Base-by-base conservation (phyloP, 2,888 invertebrate species). In the Lasioglossum zephyrum region DNA sequence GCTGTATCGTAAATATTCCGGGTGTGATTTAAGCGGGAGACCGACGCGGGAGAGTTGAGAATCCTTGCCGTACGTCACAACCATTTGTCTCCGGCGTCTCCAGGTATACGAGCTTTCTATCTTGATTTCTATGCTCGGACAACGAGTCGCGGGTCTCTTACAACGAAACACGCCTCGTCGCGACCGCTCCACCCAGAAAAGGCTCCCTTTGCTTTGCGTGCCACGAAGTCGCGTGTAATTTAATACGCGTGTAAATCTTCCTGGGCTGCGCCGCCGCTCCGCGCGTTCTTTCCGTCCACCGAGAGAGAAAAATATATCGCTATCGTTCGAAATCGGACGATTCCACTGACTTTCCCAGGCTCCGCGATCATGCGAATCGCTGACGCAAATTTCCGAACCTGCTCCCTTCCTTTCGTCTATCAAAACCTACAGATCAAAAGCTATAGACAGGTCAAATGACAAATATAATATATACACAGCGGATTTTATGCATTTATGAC, bases 31-130 rank as follows among this genome's bases (percentile, higher is more conserved):
- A 91, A 91, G 86, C 89, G 82, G 82, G 77, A 84, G 80, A 66
- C 73, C 75, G 60, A 16, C 60, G 76, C 82, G 78, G 49, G 44
- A 73, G 69, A 74, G 79, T 74, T 77, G 89, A 84, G 82, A 88
- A 91, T 89, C 87, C 88, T 82, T 83, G 84, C 76, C 86, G 90
- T 91, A 91, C 91, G 91, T 91, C 91, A 91, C 90, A 90, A 91
- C 91, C 91, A 91, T 91, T 91, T 91, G 91, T 91, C 91, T 91
- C 88, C 91, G 69, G 87, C 87, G 87, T 91, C 87, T 81, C 89
- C 91, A 90, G 90, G 90, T 91, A 90, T 91, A 91, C 91, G 83
- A 90, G 90, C 91, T 91, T 91, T 91, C 91, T 91, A 91, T 91
- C 91, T 91, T 91, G 91, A 91, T 91, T 91, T 91, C 91, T 91